These are phyloP conservation scores for Hystrix brachyura DNA, from an alignment of 2,113 vertebrate species.

Conservation along the genomic window DNA sequence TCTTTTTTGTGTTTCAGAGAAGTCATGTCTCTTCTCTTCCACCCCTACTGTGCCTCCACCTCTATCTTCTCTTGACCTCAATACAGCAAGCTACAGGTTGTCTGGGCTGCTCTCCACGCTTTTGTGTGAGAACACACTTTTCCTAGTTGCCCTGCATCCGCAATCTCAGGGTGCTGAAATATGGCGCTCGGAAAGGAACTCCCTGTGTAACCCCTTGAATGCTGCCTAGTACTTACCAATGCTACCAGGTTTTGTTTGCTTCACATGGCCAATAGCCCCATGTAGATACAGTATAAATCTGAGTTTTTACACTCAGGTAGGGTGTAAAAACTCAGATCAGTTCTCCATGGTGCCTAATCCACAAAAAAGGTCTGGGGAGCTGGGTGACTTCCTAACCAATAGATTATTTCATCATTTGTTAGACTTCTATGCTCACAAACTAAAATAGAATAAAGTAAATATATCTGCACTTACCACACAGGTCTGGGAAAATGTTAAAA, in stretches of 20 bases:
- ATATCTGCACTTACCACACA: not conserved
- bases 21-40: not conserved
- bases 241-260: not conserved
- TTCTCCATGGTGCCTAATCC: not conserved
- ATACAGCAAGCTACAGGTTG: not conserved
- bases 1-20: not conserved
- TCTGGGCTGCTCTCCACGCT: fast-evolving
- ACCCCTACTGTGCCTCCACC: not conserved
- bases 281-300: not conserved
- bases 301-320: not conserved
- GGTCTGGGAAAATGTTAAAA: not conserved
- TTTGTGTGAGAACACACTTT: not conserved
- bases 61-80: not conserved
- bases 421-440: not conserved
- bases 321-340: not conserved
- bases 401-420: not conserved
- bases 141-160: too few relatives aligned
- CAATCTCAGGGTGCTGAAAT: not conserved
- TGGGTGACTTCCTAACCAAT: not conserved
- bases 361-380: not conserved
- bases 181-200: not conserved
- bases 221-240: not conserved
- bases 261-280: not conserved
- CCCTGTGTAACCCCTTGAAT: not conserved
- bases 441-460: not conserved